Conservation (phyloP, 2,113 vertebrate genomes). For the Rhinoptilus africanus region DNA sequence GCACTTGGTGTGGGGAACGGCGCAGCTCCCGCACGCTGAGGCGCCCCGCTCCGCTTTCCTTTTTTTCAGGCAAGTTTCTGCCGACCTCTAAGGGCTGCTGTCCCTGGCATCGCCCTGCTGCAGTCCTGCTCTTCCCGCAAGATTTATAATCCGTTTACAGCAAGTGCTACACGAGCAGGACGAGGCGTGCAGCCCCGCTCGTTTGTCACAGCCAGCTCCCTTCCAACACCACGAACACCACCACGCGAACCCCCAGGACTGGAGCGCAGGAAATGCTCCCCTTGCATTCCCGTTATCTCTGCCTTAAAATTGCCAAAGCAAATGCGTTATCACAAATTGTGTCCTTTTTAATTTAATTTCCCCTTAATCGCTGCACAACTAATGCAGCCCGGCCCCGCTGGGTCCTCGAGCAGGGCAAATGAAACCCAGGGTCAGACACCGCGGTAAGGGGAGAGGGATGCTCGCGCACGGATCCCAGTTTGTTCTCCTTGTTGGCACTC, state of each 20-base stretch:
- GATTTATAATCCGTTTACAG: rapidly evolving
- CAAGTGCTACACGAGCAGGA: background rate
- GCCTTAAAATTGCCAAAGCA: background rate
- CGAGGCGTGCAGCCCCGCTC: rapidly evolving
- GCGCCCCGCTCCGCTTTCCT: background rate
- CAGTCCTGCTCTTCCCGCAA: background rate
- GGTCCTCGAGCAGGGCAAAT: too few relatives aligned
- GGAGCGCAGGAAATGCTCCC: rapidly evolving
- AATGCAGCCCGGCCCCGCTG: background rate
- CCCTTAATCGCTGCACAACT: background rate
- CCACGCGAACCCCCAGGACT: background rate
- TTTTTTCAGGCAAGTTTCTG: background rate
- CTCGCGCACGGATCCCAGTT: rapidly evolving
- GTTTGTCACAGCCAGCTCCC: background rate
- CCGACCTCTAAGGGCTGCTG: rapidly evolving
- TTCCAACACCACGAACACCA: background rate
- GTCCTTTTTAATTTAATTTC: background rate
- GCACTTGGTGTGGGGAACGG: rapidly evolving
- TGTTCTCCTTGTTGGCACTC: too few relatives aligned
- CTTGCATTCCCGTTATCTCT: background rate
- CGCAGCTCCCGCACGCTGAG: background rate
- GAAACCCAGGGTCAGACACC: background rate
- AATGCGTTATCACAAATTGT: rapidly evolving
- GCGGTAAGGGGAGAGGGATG: too few relatives aligned
- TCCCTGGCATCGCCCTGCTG: background rate